These are phyloP conservation scores for Yponomeuta evonymella DNA, from an alignment of 2,888 invertebrate species.

Conservation along the genomic window DNA sequence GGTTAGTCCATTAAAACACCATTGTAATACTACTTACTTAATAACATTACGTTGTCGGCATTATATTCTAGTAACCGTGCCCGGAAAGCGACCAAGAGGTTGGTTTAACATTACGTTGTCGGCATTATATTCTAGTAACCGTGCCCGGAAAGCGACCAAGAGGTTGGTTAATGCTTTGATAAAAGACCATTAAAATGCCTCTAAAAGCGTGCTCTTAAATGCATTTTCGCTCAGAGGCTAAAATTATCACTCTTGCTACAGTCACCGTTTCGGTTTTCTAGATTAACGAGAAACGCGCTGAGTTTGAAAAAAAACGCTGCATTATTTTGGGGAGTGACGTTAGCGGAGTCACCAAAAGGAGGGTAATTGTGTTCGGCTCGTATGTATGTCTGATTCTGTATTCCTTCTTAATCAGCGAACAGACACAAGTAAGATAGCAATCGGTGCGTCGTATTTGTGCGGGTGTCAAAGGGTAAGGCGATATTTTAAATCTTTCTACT, in stretches of 20 bases:
- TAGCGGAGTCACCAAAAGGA: too few species aligned
- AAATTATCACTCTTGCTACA: neutral
- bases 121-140: neutral
- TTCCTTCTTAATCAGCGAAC: too few species aligned
- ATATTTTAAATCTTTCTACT: too few species aligned
- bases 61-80: neutral
- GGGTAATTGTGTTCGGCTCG: neutral
- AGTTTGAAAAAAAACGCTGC: neutral
- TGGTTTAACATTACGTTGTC: neutral
- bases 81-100: neutral
- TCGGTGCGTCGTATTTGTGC: too few species aligned
- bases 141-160: neutral
- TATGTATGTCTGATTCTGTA: too few species aligned
- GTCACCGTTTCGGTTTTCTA: neutral
- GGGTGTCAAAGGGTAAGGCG: too few species aligned
- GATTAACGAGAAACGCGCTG: neutral
- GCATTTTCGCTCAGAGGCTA: neutral
- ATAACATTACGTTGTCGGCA: too few species aligned
- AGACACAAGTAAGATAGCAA: too few species aligned
- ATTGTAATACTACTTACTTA: too few species aligned
- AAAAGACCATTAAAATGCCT: neutral
- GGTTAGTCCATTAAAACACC: too few species aligned
- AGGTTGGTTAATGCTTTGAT: neutral
- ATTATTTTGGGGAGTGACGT: neutral
- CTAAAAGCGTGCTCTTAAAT: neutral